Percentiles rank a stretch among this genome's conserved stretches.
phyloP scores from a whole-genome alignment of 64 coral and sea anemone species.

The Pocillopora damicornis region DNA sequence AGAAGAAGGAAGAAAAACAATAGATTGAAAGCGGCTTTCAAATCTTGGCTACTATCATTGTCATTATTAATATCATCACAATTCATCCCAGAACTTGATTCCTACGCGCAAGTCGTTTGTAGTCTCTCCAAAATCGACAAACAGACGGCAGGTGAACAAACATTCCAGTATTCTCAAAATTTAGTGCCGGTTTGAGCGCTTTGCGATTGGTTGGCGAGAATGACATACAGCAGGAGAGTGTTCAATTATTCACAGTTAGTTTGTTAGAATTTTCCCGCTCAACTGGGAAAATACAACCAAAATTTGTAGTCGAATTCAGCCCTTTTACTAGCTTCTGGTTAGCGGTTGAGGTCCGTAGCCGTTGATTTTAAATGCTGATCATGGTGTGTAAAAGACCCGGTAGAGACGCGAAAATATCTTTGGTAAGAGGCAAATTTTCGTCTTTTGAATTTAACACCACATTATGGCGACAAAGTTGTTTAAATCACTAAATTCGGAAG shows the following conservation, averaged over 20 bases:
- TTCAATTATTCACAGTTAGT: conserved; percentile 27
- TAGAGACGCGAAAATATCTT: background rate
- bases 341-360: too few relatives aligned
- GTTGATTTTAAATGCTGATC: background rate
- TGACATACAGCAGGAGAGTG: background rate
- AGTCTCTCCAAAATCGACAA: background rate
- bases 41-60: background rate
- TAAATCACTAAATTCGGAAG: background rate
- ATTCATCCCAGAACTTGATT: too few relatives aligned
- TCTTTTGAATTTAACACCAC: background rate
- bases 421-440: conserved; percentile 6
- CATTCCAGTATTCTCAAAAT: background rate
- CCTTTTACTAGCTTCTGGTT: background rate
- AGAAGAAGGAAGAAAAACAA: too few relatives aligned
- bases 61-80: background rate
- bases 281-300: background rate
- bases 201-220: background rate
- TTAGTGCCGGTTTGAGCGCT: background rate
- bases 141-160: background rate
- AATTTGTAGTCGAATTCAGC: background rate
- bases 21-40: too few relatives aligned
- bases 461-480: background rate
- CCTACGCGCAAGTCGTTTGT: background rate
- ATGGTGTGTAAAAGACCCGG: background rate
- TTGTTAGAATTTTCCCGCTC: too few relatives aligned